phyloP scores from a whole-genome alignment of 2,113 vertebrate genomes.

The Aptenodytes forsteri region DNA sequence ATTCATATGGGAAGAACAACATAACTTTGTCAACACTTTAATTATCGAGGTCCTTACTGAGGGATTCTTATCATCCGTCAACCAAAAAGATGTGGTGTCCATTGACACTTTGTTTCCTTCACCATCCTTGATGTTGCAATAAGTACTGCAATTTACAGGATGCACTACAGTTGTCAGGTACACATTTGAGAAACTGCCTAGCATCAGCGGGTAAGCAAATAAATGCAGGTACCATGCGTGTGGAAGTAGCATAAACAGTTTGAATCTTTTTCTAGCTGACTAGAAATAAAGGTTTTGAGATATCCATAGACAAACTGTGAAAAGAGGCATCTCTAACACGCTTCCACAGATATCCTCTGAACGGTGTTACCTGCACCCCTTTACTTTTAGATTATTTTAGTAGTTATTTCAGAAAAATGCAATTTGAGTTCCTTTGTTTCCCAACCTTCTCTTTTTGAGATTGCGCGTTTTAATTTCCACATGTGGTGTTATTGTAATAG shows the following conservation, averaged over 20 bases:
- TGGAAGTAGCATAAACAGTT: not conserved
- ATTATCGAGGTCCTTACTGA: not conserved
- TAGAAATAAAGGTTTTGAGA: not conserved
- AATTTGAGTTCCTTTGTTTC: not conserved
- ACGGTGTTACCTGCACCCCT: not conserved
- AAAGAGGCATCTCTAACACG: not conserved
- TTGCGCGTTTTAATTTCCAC: not conserved
- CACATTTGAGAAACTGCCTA: not conserved
- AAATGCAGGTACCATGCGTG: accelerated
- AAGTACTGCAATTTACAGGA: not conserved
- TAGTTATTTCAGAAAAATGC: not conserved
- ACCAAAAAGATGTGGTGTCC: not conserved
- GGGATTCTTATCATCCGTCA: not conserved
- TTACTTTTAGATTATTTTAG: not conserved
- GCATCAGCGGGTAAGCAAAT: not conserved
- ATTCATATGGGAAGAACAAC: not conserved
- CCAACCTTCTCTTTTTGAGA: not conserved
- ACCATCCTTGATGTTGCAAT: not conserved
- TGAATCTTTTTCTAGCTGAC: not conserved
- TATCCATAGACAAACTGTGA: not conserved
- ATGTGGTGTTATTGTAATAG: not conserved
- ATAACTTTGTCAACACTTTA: not conserved
- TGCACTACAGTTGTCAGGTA: not conserved
- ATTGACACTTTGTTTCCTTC: not conserved
- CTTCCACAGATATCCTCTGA: not conserved